Conservation (phyloP, 2,797 vertebrate genomes). For the Urocyon cinereoargenteus region DNA sequence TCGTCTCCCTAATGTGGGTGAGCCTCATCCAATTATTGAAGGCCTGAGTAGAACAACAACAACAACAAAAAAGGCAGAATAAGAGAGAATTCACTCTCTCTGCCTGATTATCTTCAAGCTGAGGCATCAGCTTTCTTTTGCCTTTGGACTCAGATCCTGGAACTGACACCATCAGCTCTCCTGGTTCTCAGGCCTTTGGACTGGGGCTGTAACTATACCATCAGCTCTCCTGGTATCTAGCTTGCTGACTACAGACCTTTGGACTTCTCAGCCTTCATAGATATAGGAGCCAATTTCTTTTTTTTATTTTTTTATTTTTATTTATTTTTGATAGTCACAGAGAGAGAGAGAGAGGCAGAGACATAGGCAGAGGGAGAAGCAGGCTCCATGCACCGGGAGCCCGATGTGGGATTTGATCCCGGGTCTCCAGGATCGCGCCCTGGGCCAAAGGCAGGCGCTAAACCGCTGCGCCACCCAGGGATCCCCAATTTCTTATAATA, state of each 20-base stretch:
- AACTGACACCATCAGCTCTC: background rate
- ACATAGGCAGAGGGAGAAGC: too few species aligned
- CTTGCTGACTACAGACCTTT: background rate
- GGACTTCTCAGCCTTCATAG: background rate
- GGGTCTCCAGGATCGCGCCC: too few species aligned
- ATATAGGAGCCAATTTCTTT: background rate
- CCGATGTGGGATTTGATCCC: too few species aligned
- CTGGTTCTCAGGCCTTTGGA: background rate
- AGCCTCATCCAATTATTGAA: background rate
- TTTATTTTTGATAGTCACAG: too few species aligned
- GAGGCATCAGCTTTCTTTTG: background rate
- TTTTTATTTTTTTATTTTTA: too few species aligned
- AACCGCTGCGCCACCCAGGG: too few species aligned
- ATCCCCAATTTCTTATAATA: background rate
- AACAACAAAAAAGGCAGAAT: background rate
- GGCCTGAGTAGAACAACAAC: background rate
- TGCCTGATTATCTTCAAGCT: background rate
- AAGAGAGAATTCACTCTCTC: background rate
- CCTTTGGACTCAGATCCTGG: background rate
- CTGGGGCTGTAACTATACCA: background rate
- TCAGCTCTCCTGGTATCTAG: background rate
- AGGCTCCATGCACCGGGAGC: too few species aligned
- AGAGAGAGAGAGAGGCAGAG: too few species aligned
- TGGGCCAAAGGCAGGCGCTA: too few species aligned
- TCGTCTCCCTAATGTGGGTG: background rate